Base-by-base conservation (phyloP, 2,113 vertebrate species). In the Mesoclemmys tuberculata region DNA sequence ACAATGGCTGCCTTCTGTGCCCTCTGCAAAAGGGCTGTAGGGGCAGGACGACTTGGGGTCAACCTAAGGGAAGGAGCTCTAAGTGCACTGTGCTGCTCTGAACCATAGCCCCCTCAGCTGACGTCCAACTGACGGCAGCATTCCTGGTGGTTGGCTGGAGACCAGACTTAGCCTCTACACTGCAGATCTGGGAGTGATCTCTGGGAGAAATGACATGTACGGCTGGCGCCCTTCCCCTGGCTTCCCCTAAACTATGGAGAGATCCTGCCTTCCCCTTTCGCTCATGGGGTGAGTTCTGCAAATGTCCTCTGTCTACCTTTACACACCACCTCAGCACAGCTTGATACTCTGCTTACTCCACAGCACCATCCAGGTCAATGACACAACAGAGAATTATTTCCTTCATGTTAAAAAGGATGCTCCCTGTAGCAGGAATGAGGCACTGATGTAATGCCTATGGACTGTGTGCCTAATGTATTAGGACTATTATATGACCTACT, bases 161-260 rank as follows among this genome's bases (percentile, higher is more conserved):
- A 79, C 48, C 1, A 3, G 0, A 46, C 27, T 18, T 1, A 3
- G 31, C 4, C 64, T 74, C 19, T 84, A 41, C 49, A 24, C 81
- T 71, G 84, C 85, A 90, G 49, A 86, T 56, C n/a, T 55, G 49
- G 82, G 46, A 46, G 46, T 46, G 61, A 52, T 31, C 0, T 0
- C 68, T 1, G 35, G 68, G 84, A n/a, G 94, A 91, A 87, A 80
- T 77, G 74, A 22, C 16, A 55, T 38, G 19, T 51, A 95, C 88
- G 46, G 80, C 89, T 55, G 64, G 44, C 38, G 61, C 84, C 26
- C 5, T 88, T 46, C 79, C 84, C 94, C 91, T 84, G 85, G 71
- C 81, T 94, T 82, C 97, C 91, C 35, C 91, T 96, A 74, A 93
- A 96, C 94, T 95, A 89, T 94, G 75, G 91, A 94, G 88, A 96